phyloP scores from a whole-genome alignment of 2,113 vertebrate species.

The Myxocyprinus asiaticus region DNA sequence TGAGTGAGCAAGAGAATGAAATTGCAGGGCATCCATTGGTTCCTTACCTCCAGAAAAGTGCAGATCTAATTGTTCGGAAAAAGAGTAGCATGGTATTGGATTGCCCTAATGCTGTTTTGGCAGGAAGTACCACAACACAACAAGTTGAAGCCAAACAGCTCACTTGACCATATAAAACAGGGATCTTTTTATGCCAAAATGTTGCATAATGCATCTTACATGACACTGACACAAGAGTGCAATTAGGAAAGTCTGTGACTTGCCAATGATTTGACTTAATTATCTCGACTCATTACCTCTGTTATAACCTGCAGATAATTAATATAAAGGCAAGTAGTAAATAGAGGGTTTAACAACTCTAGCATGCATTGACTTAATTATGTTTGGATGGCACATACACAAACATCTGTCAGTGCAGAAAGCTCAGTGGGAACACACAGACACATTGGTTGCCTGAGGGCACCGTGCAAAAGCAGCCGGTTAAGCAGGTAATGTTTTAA shows the following conservation, averaged over 20 bases:
- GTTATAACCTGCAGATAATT: background rate
- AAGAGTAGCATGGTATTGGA: conserved; percentile 53
- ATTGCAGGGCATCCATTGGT: too few species aligned
- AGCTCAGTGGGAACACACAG: background rate
- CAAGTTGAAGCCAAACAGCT: conserved; percentile 42
- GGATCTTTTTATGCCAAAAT: conserved; percentile 20
- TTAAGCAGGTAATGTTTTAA: background rate
- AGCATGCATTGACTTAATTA: background rate
- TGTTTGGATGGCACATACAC: background rate
- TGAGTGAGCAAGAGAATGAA: background rate
- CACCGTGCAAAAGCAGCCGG: background rate
- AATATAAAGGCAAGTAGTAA: background rate
- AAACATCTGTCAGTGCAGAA: background rate
- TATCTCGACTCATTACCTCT: background rate
- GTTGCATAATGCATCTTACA: too few species aligned
- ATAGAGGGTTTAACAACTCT: background rate
- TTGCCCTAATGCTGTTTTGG: conserved; percentile 49
- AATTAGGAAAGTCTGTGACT: background rate
- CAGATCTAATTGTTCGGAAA: conserved; percentile 35
- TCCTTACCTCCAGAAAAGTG: background rate
- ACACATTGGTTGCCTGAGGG: background rate
- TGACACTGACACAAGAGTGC: too few species aligned
- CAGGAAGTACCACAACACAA: conserved; percentile 39
- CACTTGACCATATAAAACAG: conserved; percentile 30
- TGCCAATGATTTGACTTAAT: background rate